Base-by-base conservation (phyloP, 2,797 vertebrate genomes). In the Corythornis leucogaster region DNA sequence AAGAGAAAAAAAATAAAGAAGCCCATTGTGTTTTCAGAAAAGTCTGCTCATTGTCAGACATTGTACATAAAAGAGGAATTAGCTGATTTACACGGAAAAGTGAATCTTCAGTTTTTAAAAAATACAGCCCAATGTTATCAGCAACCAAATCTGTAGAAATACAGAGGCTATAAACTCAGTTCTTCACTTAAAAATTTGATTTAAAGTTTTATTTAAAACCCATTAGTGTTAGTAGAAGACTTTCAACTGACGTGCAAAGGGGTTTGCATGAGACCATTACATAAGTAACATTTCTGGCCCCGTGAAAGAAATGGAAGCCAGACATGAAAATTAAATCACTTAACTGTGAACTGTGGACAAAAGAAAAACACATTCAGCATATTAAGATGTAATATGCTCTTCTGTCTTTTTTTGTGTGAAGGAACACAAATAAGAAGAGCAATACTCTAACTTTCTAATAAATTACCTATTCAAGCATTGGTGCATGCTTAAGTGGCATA, bases 291-390 rank as follows among this genome's bases (percentile, higher is more conserved):
- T 70, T 92, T 85, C 33, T 74, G 51, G 15, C 31, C 59, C 50
- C 40, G 28, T 48, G 53, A 53, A 90, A 88, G 63, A 73, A 84
- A 86, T 4, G 85, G 55, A 87, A 92, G 64, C 30, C 84, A 93
- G 84, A 93, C 53, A 77, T 20, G 82, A 84, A 88, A 85, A 89
- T 86, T 89, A 93, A 87, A 86, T 55, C 75, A 40, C n/a, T 96
- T 79, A 74, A 76, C 62, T 80, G 63, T 61, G 38, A 43, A 85
- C 54, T 81, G 54, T 50, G 54, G 85, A 69, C 59, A 68, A 78
- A 94, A 91, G n/a, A 54, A 86, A 93, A 85, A 63, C 59, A 80
- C 67, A 55, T 67, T 74, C 62, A 38, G 57, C 53, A 64, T 79
- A 89, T 75, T 84, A 91, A 89, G 71, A 93, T 84, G 64, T 94